These are phyloP conservation scores for Lycopodina hypogea DNA, from an alignment of 37 sponge, comb jelly and placozoan genomes.

Conservation along the genomic window DNA sequence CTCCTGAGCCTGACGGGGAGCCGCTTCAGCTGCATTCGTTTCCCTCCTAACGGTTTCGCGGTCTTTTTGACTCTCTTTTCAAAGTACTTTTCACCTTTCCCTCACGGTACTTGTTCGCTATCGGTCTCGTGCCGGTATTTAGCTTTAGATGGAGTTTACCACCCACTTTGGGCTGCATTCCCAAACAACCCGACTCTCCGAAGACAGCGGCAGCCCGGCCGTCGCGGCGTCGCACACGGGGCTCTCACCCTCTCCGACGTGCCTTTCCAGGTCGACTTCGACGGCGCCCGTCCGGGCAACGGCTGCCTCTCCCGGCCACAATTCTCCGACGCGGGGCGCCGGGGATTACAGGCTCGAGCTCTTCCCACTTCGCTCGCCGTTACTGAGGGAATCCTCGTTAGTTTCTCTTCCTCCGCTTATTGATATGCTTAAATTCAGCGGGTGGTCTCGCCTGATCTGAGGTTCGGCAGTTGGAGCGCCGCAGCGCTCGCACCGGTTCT, in stretches of 20 bases:
- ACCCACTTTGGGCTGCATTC: constrained; percentile 84
- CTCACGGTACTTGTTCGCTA: constrained; percentile 74
- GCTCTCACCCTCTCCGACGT: constrained; percentile 76
- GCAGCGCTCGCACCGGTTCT: too few relatives aligned
- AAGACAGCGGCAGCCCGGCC: constrained; percentile 22
- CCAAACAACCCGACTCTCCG: constrained; percentile 85
- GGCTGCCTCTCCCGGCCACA: constrained; percentile 58
- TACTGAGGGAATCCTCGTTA: constrained; percentile 89
- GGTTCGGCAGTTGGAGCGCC: constrained; percentile 16
- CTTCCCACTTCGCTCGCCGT: constrained; percentile 87
- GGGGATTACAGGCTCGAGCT: constrained; percentile 81
- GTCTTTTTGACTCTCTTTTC: constrained; percentile 79
- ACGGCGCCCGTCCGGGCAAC: constrained; percentile 9
- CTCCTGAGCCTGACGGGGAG: too few relatives aligned
- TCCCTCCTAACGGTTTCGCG: constrained; percentile 81
- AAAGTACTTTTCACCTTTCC: constrained; percentile 82
- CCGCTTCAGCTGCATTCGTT: constrained; percentile 53
- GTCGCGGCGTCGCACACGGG: constrained; percentile 46
- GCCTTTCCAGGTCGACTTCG: constrained; percentile 73
- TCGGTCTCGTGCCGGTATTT: constrained; percentile 63
- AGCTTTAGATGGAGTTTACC: constrained; percentile 79
- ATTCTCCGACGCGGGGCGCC: constrained; percentile 45
- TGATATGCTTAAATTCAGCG: constrained; percentile 92
- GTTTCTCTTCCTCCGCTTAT: constrained; percentile 91
- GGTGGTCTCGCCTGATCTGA: constrained; percentile 82